Conservation (phyloP, 2,888 invertebrate genomes). For the Melanophora roralis region DNA sequence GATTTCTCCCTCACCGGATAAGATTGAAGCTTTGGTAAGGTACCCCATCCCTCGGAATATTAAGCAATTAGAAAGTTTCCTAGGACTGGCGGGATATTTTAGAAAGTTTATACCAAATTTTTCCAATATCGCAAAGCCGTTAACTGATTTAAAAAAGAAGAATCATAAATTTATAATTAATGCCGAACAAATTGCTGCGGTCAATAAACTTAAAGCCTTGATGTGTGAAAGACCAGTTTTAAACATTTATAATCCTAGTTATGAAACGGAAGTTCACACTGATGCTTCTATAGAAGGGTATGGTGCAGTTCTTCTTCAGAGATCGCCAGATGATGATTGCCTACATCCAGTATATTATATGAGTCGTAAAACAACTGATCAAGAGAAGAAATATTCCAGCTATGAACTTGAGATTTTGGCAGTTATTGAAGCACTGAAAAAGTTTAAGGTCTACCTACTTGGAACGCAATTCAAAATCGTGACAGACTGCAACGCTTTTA, state of each 20-base stretch:
- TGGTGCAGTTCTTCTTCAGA: constrained; percentile 57
- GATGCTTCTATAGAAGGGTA: constrained; percentile 58
- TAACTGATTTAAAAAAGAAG: constrained; percentile 53
- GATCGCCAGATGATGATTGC: constrained; percentile 41
- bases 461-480: constrained; percentile 50
- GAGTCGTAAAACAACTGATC: constrained; percentile 53
- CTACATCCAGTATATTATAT: constrained; percentile 59
- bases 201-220: background rate
- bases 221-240: constrained; percentile 50
- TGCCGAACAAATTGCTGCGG: background rate
- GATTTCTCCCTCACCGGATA: constrained; percentile 63
- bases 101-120: constrained; percentile 65
- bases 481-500: constrained; percentile 58
- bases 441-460: constrained; percentile 64
- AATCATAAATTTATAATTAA: too few species aligned
- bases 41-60: constrained; percentile 65
- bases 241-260: constrained; percentile 52
- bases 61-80: constrained; percentile 67
- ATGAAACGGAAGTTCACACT: constrained; percentile 58
- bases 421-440: constrained; percentile 64
- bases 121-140: constrained; percentile 62
- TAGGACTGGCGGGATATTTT: constrained; percentile 68
- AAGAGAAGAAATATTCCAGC: constrained; percentile 48
- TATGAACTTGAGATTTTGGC: constrained; percentile 67
- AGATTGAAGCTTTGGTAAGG: constrained; percentile 64